phyloP scores from a whole-genome alignment of 92 coral and sea anemone species.

The Epizoanthus rinbou region DNA sequence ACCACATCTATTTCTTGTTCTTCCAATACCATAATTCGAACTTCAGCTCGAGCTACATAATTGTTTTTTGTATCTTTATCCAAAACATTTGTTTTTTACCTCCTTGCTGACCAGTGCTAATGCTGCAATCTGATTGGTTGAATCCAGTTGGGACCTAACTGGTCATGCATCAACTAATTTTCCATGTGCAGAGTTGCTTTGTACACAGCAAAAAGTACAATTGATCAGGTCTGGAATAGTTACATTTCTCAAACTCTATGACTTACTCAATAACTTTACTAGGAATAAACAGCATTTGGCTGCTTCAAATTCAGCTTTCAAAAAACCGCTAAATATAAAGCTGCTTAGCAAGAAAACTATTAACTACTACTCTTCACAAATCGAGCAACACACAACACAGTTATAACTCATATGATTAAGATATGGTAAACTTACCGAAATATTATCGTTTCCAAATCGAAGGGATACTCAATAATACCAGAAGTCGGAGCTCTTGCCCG shows the following conservation, averaged over 20 bases:
- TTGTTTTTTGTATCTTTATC: no score
- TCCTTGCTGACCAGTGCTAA: background rate
- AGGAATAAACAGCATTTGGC: background rate
- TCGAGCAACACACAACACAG: background rate
- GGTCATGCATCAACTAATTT: conserved; percentile 14
- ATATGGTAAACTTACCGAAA: conserved; percentile 82
- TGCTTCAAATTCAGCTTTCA: background rate
- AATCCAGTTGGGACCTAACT: background rate
- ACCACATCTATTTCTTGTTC: no score
- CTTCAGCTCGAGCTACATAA: no score
- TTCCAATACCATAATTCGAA: no score
- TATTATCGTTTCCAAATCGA: conserved; percentile 98
- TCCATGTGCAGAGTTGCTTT: conserved; percentile 28
- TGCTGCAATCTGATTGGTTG: conserved; percentile 12
- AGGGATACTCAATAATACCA: conserved; percentile 98
- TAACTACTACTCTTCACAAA: no score
- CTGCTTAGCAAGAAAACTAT: no score
- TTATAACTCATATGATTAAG: background rate
- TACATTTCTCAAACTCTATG: background rate
- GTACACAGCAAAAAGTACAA: conserved; percentile 15
- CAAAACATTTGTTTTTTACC: no score
- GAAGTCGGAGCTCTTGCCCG: conserved; percentile 99
- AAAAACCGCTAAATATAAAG: background rate
- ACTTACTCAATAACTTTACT: background rate
- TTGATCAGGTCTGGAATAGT: background rate